Conservation (phyloP, 2,797 vertebrate species). For the Trichosurus vulpecula region DNA sequence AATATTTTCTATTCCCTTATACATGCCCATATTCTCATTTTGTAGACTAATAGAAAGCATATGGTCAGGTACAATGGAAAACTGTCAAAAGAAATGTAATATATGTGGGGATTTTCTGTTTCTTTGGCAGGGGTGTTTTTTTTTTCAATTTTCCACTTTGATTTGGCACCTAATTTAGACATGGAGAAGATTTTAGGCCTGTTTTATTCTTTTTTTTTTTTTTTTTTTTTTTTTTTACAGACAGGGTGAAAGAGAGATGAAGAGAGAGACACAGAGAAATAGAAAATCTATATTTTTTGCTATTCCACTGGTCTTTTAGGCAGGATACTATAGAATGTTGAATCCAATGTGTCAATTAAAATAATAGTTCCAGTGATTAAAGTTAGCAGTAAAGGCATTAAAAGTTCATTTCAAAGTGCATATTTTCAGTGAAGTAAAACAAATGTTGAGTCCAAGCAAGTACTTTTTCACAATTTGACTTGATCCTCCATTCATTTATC, state of each 20-base stretch:
- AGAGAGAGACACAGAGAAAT: background rate
- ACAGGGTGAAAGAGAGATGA: fast-evolving
- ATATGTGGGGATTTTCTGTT: background rate
- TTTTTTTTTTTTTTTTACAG: background rate
- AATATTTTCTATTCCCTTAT: background rate
- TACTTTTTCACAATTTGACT: background rate
- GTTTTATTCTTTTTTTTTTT: too few species aligned
- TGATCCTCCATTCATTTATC: background rate
- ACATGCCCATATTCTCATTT: background rate
- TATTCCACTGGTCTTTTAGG: too few species aligned
- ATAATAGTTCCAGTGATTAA: too few species aligned
- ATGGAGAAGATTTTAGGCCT: background rate
- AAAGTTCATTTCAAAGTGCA: background rate
- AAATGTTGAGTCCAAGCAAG: background rate
- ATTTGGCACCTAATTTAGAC: background rate
- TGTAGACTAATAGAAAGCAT: background rate
- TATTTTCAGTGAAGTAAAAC: background rate
- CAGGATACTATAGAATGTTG: too few species aligned
- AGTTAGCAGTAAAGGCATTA: background rate
- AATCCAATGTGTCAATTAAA: too few species aligned
- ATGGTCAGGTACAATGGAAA: background rate
- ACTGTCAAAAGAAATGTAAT: background rate
- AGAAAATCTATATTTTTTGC: too few species aligned
- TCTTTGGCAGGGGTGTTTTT: background rate
- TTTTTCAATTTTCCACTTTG: background rate